Base-by-base conservation (phyloP, 2,113 vertebrate species). In the Irena cyanogastra region DNA sequence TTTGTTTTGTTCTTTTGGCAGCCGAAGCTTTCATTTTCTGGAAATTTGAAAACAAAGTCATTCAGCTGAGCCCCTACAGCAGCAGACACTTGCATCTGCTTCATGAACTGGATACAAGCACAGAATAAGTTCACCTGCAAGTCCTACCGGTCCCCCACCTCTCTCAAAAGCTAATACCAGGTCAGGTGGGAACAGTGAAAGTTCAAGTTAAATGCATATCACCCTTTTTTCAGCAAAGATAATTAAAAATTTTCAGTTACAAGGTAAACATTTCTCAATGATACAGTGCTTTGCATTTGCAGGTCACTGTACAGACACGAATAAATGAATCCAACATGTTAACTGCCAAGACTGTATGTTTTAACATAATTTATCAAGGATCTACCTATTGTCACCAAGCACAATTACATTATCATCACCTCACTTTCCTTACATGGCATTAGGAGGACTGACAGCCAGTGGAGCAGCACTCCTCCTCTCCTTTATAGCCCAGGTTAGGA, bases 1-100 rank as follows among this genome's bases (percentile, higher is more conserved):
- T 96, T 90, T 92, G 95, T 92, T 95, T 93, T 94, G 93, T 89
- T 96, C 88, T 90, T 94, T 89, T 96, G 93, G 90, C 95, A 96
- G 96, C 88, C 78, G 74, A 96, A 88, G 92, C 92, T 64, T 92
- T 94, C 42, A 57, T 90, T 96, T 95, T 81, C 92, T 90, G 53
- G 60, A 86, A 95, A 93, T 90, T 3, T 77, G 83, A 90, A 94
- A 96, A 94, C 52, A 68, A 84, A 96, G 80, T 74, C 79, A 70
- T 61, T 90, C 71, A 86, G 78, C 53, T 33, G 78, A 89, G 87
- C 28, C 84, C 50, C 63, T 93, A 42, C 44, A 65, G 47, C 60
- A 90, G 70, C 57, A 91, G 61, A 44, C 79, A 70, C 82, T 90
- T 64, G 20, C 56, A 83, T 89, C 54, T 83, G 72, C 60, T 83